A percentile compares a stretch with the other conserved stretches of the same genome.
phyloP scores from a whole-genome alignment of 2,888 invertebrate species.

The Creontiades dilutus region DNA sequence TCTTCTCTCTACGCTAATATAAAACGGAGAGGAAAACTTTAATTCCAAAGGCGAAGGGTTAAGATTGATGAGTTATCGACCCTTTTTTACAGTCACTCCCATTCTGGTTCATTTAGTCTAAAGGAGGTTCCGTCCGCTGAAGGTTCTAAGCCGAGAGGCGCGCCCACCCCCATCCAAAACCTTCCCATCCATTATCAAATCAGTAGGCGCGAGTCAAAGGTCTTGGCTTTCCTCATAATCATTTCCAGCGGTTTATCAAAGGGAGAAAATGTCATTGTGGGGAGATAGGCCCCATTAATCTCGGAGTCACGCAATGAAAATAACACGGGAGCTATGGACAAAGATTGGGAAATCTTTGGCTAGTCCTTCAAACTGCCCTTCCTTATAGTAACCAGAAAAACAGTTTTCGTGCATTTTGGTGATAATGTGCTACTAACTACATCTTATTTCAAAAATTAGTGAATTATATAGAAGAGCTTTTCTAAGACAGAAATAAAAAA shows the following conservation, averaged over 20 bases:
- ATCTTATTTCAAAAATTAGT: no score
- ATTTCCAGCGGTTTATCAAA: not conserved
- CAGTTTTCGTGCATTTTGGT: no score
- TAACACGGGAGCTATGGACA: no score
- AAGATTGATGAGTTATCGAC: slow-evolving; percentile 22
- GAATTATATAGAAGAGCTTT: no score
- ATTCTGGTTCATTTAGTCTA: slow-evolving; percentile 8
- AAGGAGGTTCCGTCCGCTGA: not conserved
- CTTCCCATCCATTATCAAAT: slow-evolving; percentile 19
- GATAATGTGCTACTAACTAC: no score
- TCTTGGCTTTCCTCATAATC: not conserved
- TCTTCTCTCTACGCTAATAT: not conserved
- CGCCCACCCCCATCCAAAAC: not conserved
- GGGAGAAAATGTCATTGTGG: not conserved
- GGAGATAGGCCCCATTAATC: no score
- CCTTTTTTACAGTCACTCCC: slow-evolving; percentile 13
- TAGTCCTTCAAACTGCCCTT: no score
- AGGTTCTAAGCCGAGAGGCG: not conserved
- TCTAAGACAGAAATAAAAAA: no score
- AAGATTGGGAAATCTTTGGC: no score
- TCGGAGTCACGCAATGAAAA: no score
- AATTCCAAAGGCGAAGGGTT: not conserved
- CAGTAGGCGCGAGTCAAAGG: slow-evolving; percentile 6
- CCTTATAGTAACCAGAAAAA: no score
- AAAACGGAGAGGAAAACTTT: not conserved